Base-by-base conservation (phyloP, 2,113 vertebrate genomes). In the Clarias macrocephalus region DNA sequence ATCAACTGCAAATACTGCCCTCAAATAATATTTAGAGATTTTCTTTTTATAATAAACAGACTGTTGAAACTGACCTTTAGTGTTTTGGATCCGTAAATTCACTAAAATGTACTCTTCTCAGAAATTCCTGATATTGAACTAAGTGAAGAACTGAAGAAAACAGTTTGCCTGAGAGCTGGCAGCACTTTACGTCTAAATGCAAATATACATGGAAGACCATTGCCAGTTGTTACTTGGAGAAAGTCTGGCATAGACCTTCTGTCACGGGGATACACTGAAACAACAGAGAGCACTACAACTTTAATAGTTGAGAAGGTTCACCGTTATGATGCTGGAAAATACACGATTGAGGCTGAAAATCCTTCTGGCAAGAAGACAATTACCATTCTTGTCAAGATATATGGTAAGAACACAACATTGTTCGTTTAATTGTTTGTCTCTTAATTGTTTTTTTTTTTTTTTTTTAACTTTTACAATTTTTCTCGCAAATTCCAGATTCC, bases 291-390 rank as follows among this genome's bases (percentile, higher is more conserved):
- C 91, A 97, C 97, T 89, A 97, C 97, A 82, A 92, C 94, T 56
- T 96, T 99, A 86, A 94, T 96, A 23, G 93, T 99, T 90, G 98
- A 99, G 90, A 99, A 99, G 93, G 97, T 98, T 28, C 95, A 96
- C 91, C 97, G 98, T 21, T 99, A 99, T 0, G 98, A 99, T 33
- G 97, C 97, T 89, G 98, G 98, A 88, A 99, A 99, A 95, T 99
- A 99, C 11, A 73, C 96, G 56, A 94, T 99, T 88, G 98, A 99
- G 92, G 98, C 97, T 21, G 98, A 99, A 93, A 99, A 99, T 91
- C 98, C 97, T 83, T 99, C 97, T 88, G 98, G 98, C 91, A 99
- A 99, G 92, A 99, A 99, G 92, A 96, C 96, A 79, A 93, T 96
- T 88, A 97, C 95, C 62, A 92, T 99, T 87, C 93, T 98, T 89